A percentile compares a stretch with the other conserved stretches of the same genome.
Conservation (phyloP, 2,113 vertebrate species). For the Hippocampus mohnikei region DNA sequence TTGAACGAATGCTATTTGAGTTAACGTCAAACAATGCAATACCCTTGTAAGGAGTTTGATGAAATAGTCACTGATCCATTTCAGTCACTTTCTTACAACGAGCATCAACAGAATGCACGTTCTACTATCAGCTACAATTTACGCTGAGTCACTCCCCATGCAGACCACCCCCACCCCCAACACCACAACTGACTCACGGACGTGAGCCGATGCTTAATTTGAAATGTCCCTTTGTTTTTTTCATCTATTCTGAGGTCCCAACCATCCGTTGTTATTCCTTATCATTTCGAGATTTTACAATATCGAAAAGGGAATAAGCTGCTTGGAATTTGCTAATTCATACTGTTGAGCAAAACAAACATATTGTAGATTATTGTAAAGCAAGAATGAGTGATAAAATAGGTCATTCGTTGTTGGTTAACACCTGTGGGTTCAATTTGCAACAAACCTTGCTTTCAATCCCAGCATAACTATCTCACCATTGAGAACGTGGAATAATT, state of each 20-base stretch:
- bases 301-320: background rate
- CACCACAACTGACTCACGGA: no score
- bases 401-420: constrained; percentile 9
- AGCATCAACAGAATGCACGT: no score
- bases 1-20: background rate
- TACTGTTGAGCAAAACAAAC: background rate
- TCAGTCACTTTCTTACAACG: no score
- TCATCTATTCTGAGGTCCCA: no score
- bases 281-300: background rate
- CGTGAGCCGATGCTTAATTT: no score
- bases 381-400: constrained; percentile 5
- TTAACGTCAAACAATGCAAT: background rate
- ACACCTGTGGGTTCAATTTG: constrained; percentile 22
- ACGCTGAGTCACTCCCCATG: no score
- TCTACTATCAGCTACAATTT: no score
- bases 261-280: background rate
- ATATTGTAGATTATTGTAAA: constrained; percentile 6
- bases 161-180: no score
- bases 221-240: no score
- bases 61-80: no score
- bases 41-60: no score
- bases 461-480: constrained; percentile 20
- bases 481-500: constrained; percentile 39
- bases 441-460: constrained; percentile 26
- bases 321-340: background rate